Base-by-base conservation (phyloP, 1,140 invertebrate species). In the Drosophila quadrilineata region DNA sequence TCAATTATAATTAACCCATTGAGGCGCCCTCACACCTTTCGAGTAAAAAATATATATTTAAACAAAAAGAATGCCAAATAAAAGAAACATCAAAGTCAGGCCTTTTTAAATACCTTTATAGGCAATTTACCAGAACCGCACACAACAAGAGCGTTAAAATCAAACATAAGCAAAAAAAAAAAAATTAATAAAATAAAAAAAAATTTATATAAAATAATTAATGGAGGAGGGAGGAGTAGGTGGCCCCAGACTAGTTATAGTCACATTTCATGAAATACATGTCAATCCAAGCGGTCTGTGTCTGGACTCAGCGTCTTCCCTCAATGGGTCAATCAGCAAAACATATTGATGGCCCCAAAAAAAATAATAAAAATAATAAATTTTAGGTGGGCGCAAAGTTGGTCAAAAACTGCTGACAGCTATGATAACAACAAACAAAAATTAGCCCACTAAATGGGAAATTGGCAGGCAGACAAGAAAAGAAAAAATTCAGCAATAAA, bases 401-500 rank as follows among this genome's bases (percentile, higher is more conserved):
- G 59, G 53, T 49, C 35, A 28, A 53, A 63, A 84, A 73, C 73
- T 66, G 77, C 77, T 82, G 77, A 84, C 77, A 73, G 40, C 22
- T 38, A 58, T 22, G 17, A 59, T 68, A 58, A 62, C n/a, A 50
- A 54, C 29, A 53, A 63, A 59, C 58, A 57, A 56, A 56, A 80
- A 58, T 73, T 82, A 72, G 77, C 77, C 77, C 66, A 70, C 62
- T 84, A 82, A 84, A 63, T 70, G 77, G 67, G 57, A 56, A 68
- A 66, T 66, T 52, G 53, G 62, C 46, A 70, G 60, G 28, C 68
- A 75, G 71, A 10, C 26, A 60, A 35, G 12, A 38, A 52, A 45
- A 79, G 54, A 56, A 71, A 33, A 52, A 66, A 60, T 31, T 67
- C 64, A 67, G 64, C 64, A 60, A 56, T 71, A 67, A 53, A 59